These are phyloP conservation scores for Sarcophaga subvicina DNA, from an alignment of 2,888 invertebrate genomes.

Conservation along the genomic window DNA sequence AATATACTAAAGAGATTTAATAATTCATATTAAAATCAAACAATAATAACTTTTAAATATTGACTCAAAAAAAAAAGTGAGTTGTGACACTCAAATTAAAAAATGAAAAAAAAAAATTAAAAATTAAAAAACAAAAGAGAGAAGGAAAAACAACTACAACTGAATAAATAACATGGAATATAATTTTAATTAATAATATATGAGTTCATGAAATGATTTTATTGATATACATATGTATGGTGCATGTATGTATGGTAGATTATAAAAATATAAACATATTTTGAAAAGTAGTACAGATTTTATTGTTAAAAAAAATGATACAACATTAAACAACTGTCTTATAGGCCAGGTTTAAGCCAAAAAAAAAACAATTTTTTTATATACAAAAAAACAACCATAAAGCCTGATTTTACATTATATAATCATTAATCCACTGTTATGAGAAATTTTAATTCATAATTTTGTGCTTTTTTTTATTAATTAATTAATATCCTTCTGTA, in stretches of 20 bases:
- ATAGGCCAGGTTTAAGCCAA: no score
- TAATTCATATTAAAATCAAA: conserved; percentile 64
- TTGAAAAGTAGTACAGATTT: no score
- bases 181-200: background rate
- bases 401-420: no score
- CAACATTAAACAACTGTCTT: no score
- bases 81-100: conserved; percentile 55
- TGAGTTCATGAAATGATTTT: background rate
- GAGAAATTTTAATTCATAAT: background rate
- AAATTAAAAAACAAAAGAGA: background rate
- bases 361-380: no score
- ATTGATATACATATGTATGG: background rate
- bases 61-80: conserved; percentile 46
- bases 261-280: no score
- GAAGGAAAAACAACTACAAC: background rate
- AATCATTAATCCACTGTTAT: background rate
- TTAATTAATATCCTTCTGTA: conserved; percentile 30
- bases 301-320: no score
- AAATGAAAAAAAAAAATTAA: background rate
- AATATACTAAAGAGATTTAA: conserved; percentile 56
- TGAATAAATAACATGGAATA: background rate
- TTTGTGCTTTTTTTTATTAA: background rate
- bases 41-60: conserved; percentile 63
- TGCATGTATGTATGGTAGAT: no score
- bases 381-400: no score